A percentile compares a stretch with the other conserved stretches of the same genome.
Evolutionary conservation across 2,888 invertebrate genomes (phyloP).

Genomic region (Baronia brevicornis): DNA sequence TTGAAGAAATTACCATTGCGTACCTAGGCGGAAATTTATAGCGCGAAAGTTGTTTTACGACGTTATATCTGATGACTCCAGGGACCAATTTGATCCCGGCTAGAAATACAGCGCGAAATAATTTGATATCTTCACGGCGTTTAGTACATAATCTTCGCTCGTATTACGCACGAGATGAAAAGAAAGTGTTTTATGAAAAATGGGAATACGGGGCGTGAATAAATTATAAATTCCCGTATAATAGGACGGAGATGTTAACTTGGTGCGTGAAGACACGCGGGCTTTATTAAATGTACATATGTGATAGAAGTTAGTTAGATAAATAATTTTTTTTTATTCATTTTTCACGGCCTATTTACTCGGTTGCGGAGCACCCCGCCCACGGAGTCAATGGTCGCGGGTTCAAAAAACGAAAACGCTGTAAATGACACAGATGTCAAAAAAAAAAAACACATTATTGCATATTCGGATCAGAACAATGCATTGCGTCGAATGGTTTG

Average conservation of each 20-base stretch:
- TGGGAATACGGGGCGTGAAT: conserved; percentile 3
- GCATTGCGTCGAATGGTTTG: too few species aligned
- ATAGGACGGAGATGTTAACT: background rate
- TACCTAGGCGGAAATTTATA: conserved; percentile 4
- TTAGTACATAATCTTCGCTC: conserved; percentile 13
- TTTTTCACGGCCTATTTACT: too few species aligned
- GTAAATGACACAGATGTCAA: too few species aligned
- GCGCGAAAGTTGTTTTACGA: conserved; percentile 2
- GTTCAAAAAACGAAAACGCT: too few species aligned
- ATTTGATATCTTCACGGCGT: conserved; percentile 10
- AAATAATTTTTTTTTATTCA: too few species aligned
- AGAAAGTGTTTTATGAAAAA: conserved; percentile 1
- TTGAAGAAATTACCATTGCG: conserved; percentile 8
- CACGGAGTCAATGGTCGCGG: too few species aligned
- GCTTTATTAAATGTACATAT: too few species aligned
- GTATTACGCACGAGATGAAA: conserved; percentile 3
- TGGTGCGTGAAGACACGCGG: too few species aligned
- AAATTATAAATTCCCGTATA: conserved; percentile 5
- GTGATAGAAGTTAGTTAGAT: too few species aligned
- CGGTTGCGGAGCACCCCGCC: too few species aligned
- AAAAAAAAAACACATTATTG: too few species aligned
- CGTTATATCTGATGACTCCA: conserved; percentile 7
- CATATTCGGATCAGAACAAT: too few species aligned
- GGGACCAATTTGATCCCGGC: conserved; percentile 9
- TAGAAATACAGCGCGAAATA: conserved; percentile 4